Evolutionary conservation across 2,888 invertebrate genomes (phyloP), one percentile per base, ranked within the genome.

Genomic region (Cheilosia impressa): DNA sequence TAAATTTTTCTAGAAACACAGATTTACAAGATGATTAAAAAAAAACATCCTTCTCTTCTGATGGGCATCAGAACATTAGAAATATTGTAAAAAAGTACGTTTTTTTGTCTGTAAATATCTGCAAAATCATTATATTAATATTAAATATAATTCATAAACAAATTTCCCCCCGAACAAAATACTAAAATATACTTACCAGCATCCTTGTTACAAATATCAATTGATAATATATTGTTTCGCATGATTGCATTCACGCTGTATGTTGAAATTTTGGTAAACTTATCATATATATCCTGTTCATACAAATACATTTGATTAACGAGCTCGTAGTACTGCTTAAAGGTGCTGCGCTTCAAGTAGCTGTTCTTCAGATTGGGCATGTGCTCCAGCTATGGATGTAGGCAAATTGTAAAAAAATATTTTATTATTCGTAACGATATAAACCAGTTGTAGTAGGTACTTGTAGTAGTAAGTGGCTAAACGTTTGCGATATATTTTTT

Each of bases 221-320:
- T 93, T 87, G 93, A 94, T 15, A 97, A 90, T 31, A 97, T 93
- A 88, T 95, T 95, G 89, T 94, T 94, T 88, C 95, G 95, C 94
- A 97, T 94, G 50, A 95, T 93, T 38, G 93, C 94, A 50, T 95
- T 95, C 2, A 97, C 94, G 13, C 94, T 93, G 2, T 93, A 93
- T 0, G 95, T 94, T 0, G 96, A 95, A 9, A 93, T 93, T 1
- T 94, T 93, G 19, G 94, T 92, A 95, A 97, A 98, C n/a, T 94
- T 93, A 45, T 94, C 94, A 88, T 94, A 96, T 89, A 96, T 96
- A 0, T 90, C 89, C 34, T 96, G 95, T 91, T 98, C 97, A 89
- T 95, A 98, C 1, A 93, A 93, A 89, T 95, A 96, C 93, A 98
- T 95, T 47, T 94, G 93, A 88, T 95, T 96, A 0, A 96, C 96